These are phyloP conservation scores for Phylloscopus trochiloides DNA, from an alignment of 2,113 vertebrate species.

Conservation along the genomic window DNA sequence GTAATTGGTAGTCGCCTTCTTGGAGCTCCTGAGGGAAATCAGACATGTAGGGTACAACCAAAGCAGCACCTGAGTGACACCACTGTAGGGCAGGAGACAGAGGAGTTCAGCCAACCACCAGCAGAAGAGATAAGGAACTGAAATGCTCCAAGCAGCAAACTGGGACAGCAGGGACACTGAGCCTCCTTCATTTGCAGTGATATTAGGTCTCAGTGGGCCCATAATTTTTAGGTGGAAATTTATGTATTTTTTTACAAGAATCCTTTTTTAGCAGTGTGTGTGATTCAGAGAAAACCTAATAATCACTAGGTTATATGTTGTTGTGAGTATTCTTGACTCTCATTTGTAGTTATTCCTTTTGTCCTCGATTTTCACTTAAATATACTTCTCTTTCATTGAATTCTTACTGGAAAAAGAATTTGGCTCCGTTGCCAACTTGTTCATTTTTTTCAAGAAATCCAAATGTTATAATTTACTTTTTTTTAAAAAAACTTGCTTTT, in stretches of 20 bases:
- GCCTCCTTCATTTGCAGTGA: neutral
- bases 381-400: neutral
- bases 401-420: neutral
- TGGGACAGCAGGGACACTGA: neutral
- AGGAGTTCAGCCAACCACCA: neutral
- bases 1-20: conserved; percentile 18
- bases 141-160: neutral
- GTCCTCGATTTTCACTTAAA: neutral
- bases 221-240: neutral
- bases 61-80: conserved; percentile 18
- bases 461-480: neutral
- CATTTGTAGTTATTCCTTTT: neutral
- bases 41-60: neutral
- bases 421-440: neutral
- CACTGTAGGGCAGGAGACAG: neutral
- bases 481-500: neutral
- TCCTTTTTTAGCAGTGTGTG: neutral
- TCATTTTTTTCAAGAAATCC: neutral
- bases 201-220: neutral
- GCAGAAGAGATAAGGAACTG: neutral
- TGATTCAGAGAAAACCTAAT: neutral
- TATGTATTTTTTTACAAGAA: neutral
- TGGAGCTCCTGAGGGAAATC: conserved; percentile 33
- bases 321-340: neutral
- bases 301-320: neutral